Evolutionary conservation across 2,888 invertebrate species (phyloP), one percentile per base, ranked within the genome.

Genomic region (Rotaria socialis): DNA sequence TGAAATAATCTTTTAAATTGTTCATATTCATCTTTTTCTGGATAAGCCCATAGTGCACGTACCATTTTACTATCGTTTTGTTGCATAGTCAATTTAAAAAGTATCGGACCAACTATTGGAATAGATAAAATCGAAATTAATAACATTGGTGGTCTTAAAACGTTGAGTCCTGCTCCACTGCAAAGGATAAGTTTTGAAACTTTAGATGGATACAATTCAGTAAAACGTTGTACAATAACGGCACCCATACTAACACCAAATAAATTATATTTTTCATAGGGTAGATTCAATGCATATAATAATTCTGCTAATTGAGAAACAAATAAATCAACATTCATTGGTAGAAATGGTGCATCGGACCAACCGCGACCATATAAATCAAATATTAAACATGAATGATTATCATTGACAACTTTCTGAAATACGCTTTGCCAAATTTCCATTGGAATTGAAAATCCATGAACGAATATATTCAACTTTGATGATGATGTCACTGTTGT

Each of bases 361-460:
- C 80, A 80, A 80, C 80, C 80, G 5, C 80, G 80, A 47, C 80
- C 80, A 47, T 80, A 80, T 43, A 80, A 47, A 80, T 80, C 80
- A 47, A 41, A 80, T 41, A 47, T n/a, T 80, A 80, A 80, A 47
- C 80, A 80, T 80, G 47, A 41, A 47, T 80, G 80, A 47, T 47
- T n/a, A n/a, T 80, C 47, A 22, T 80, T 24, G 6, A 47, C 24
- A 47, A 80, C n/a, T 14, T 47, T 6, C 47, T 43, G 43, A 47
- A 47, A 43, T 19, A 80, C 24, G n/a, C 47, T 47, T 47, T 47
- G 43, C 80, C 80, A 80, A 8, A 47, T 47, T 43, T 80, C 47
- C 80, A 80, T 80, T 47, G 47, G 11, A 10, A 41, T 80, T 5
- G 80, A 80, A 80, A 41, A 80, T 1, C 80, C 80, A 47, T 80